Percentiles rank a stretch among this genome's conserved stretches.
Evolutionary conservation across 2,113 vertebrate genomes (phyloP).

Genomic region (Festucalex cinctus): DNA sequence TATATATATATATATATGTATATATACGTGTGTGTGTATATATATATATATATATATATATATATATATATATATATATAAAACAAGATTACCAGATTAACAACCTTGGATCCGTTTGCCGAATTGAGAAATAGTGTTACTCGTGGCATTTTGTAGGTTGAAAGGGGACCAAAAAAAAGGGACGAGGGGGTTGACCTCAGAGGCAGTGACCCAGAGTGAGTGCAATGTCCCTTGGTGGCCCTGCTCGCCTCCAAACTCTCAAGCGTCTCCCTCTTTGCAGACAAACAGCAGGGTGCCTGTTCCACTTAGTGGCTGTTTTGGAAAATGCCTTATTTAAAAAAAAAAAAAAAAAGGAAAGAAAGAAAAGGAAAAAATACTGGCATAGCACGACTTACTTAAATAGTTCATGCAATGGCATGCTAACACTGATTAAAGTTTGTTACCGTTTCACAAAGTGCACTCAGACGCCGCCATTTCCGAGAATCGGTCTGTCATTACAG

Average conservation of each 20-base stretch:
- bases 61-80: too few species aligned
- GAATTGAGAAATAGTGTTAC: conserved; percentile 39
- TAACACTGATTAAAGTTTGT: conserved; percentile 29
- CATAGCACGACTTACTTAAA: conserved; percentile 16
- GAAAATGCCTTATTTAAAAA: conserved; percentile 38
- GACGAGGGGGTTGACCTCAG: conserved; percentile 46
- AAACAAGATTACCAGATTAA: conserved; percentile 36
- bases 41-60: too few species aligned
- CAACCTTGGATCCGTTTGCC: conserved; percentile 6
- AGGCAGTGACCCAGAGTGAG: conserved; percentile 70
- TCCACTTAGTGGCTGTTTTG: conserved; percentile 33
- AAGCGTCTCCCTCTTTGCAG: conserved; percentile 42
- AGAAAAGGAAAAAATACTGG: neutral
- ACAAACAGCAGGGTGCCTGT: conserved; percentile 50
- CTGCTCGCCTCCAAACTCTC: conserved; percentile 61
- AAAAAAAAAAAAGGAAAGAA: neutral
- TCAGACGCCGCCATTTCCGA: conserved; percentile 41
- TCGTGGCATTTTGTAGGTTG: conserved; percentile 54
- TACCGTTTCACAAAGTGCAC: conserved; percentile 52
- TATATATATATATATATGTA: too few species aligned
- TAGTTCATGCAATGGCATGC: conserved; percentile 24
- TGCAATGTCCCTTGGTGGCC: conserved; percentile 52
- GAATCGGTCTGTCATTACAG: conserved; percentile 52
- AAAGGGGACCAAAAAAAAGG: conserved; percentile 39
- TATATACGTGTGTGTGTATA: too few species aligned